These are phyloP conservation scores for Bathybates hornii DNA, from an alignment of 2,113 vertebrate genomes.

Conservation along the genomic window DNA sequence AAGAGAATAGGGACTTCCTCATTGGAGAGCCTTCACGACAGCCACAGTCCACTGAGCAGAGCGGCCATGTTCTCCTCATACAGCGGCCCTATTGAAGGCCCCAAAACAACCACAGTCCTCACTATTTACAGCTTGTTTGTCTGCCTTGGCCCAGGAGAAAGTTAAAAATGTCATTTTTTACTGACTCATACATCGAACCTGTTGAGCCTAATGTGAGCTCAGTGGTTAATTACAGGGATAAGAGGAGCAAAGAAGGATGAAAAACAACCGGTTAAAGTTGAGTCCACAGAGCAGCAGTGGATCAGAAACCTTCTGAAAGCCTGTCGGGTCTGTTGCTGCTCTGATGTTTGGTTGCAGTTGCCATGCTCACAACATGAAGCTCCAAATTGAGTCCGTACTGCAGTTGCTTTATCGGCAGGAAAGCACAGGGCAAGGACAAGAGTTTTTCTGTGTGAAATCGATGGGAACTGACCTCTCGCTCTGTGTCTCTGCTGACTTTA, in stretches of 20 bases:
- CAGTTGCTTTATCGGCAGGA: not conserved
- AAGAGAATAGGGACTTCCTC: conserved; percentile 30
- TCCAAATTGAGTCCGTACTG: conserved; percentile 13
- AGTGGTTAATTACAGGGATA: not conserved
- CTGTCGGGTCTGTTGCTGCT: not conserved
- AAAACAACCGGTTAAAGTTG: not conserved
- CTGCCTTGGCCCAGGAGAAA: not conserved
- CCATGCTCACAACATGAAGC: not conserved
- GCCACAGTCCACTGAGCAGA: not conserved
- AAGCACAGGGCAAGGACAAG: not conserved
- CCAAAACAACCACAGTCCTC: not conserved
- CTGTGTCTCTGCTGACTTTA: not conserved
- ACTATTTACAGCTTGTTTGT: conserved; percentile 3
- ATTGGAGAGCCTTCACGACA: not conserved
- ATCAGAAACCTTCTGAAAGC: not conserved
- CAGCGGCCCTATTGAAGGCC: not conserved
- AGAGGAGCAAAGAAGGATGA: not conserved
- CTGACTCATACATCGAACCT: not conserved
- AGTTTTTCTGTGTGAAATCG: conserved; percentile 11
- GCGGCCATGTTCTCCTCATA: not conserved
- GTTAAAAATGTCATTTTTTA: not conserved
- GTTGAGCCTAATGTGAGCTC: not conserved
- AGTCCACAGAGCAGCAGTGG: not conserved
- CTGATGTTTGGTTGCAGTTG: not conserved
- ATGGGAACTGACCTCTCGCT: not conserved